phyloP scores from a whole-genome alignment of 1,140 invertebrate genomes.

The Tribolium madens region DNA sequence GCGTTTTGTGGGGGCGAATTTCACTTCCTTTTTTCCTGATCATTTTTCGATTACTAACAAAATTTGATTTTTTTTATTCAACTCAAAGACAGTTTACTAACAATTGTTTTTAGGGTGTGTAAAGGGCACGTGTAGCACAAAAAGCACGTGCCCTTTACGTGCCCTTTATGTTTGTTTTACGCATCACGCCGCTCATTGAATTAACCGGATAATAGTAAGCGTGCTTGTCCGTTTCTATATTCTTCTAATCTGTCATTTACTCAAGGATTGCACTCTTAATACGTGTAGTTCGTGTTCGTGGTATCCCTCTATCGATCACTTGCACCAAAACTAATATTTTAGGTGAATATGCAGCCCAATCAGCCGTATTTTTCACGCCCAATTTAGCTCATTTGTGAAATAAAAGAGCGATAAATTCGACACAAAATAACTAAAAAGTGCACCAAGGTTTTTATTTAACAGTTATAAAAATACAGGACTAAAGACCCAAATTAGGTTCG shows the following conservation, averaged over 20 bases:
- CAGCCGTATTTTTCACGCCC: background rate
- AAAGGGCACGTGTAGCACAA: constrained; percentile 54
- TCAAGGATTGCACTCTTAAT: constrained; percentile 27
- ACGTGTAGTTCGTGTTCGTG: background rate
- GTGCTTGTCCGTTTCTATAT: constrained; percentile 55
- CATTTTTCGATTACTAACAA: background rate
- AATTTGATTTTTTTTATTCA: background rate
- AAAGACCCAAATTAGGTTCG: too few relatives aligned
- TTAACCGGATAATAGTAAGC: constrained; percentile 58
- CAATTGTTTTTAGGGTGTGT: constrained; percentile 29
- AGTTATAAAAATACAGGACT: too few relatives aligned
- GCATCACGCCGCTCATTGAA: constrained; percentile 60
- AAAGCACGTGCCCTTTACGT: constrained; percentile 51
- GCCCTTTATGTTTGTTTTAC: constrained; percentile 59
- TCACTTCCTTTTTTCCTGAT: constrained; percentile 11
- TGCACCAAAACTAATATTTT: background rate
- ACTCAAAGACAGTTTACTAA: constrained; percentile 24
- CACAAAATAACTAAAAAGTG: background rate
- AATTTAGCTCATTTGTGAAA: background rate
- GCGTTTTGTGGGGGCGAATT: constrained; percentile 4
- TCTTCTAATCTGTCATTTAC: constrained; percentile 56
- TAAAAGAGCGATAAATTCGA: background rate
- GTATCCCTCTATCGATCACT: background rate
- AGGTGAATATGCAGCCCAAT: background rate
- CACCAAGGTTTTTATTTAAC: background rate